Conservation (phyloP, 2,113 vertebrate species). For the Melanocharis versteri region DNA sequence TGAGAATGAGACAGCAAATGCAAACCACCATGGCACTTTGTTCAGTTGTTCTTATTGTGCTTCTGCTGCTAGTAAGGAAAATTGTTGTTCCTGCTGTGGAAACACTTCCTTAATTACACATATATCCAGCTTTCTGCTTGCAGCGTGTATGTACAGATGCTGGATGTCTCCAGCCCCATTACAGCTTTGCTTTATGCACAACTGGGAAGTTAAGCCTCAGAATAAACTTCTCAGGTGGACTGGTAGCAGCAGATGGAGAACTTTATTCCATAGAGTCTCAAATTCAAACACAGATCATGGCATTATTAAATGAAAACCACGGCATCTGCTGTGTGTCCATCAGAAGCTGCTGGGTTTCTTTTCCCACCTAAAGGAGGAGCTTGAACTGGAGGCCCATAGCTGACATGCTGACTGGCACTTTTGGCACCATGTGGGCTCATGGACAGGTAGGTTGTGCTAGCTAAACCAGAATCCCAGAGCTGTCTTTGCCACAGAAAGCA, state of each 20-base stretch:
- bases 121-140: constrained; percentile 39
- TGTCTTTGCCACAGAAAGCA: neutral
- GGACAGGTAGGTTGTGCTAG: neutral
- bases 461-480: neutral
- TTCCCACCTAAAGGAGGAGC: neutral
- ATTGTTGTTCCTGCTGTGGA: constrained; percentile 52
- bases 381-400: neutral
- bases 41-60: constrained; percentile 26
- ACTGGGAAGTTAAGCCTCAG: neutral
- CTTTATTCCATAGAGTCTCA: neutral
- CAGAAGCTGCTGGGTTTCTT: neutral
- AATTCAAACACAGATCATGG: neutral
- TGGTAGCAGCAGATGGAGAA: neutral
- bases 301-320: neutral
- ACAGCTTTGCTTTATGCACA: neutral
- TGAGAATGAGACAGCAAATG: constrained; percentile 16
- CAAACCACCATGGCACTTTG: constrained; percentile 8
- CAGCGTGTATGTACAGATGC: neutral
- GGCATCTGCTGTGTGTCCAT: neutral
- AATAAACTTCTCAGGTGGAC: neutral
- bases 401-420: neutral
- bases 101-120: constrained; percentile 59
- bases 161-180: neutral
- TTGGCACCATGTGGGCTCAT: neutral
- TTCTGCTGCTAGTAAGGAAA: constrained; percentile 52